Conservation (phyloP, 2,113 vertebrate genomes). For the Eublepharis macularius region DNA sequence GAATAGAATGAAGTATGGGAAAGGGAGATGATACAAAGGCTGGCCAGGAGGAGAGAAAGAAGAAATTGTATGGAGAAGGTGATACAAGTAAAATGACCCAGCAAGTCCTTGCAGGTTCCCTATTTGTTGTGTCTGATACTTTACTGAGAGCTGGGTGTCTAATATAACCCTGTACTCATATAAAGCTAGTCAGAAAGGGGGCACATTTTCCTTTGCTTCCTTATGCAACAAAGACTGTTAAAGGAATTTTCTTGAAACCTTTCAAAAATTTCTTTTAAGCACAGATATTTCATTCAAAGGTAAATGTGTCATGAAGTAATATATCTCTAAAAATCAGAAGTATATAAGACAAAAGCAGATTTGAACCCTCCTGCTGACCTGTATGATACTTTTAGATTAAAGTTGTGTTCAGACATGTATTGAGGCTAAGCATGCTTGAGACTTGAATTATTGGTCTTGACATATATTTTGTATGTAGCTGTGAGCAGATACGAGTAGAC, state of each 20-base stretch:
- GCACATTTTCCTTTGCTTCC: neutral
- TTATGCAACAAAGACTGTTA: conserved; percentile 40
- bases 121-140: no score
- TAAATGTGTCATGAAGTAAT: conserved; percentile 53
- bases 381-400: conserved; percentile 28
- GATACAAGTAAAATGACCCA: no score
- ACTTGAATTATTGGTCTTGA: conserved; percentile 49
- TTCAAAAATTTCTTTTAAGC: conserved; percentile 49
- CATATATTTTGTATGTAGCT: conserved; percentile 30
- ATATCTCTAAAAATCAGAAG: conserved; percentile 50
- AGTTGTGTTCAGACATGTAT: conserved; percentile 25
- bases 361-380: conserved; percentile 44
- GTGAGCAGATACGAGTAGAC: conserved; percentile 48
- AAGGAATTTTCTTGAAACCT: conserved; percentile 49
- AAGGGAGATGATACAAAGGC: no score
- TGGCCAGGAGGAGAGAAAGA: no score
- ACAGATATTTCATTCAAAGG: conserved; percentile 47
- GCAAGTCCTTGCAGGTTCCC: no score
- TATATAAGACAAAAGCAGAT: conserved; percentile 52
- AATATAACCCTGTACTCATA: neutral
- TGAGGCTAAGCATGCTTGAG: conserved; percentile 30
- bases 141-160: no score
- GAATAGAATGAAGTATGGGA: no score
- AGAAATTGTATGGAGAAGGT: no score
- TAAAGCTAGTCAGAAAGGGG: neutral